These are phyloP conservation scores for Pollenia angustigena DNA, from an alignment of 2,888 invertebrate genomes.

Conservation along the genomic window DNA sequence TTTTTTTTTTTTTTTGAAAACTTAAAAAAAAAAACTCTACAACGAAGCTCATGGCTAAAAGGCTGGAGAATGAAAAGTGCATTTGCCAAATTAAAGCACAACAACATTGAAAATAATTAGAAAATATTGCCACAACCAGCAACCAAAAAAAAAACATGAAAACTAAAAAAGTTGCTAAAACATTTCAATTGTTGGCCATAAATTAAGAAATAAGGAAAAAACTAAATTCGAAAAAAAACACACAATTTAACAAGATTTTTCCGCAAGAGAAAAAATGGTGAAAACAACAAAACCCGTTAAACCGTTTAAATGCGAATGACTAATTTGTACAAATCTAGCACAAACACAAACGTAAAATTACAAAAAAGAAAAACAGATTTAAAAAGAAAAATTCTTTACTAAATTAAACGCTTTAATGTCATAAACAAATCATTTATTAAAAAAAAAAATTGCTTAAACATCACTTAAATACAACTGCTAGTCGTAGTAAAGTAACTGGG, in stretches of 20 bases:
- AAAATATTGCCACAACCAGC: constrained; percentile 54
- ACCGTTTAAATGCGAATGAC: constrained; percentile 58
- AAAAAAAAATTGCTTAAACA: constrained; percentile 59
- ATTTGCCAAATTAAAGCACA: constrained; percentile 41
- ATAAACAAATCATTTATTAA: constrained; percentile 65
- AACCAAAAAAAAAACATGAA: not conserved
- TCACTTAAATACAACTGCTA: constrained; percentile 17
- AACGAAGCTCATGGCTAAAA: constrained; percentile 61
- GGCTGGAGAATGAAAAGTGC: constrained; percentile 9
- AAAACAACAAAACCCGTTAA: constrained; percentile 59
- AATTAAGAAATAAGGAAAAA: constrained; percentile 35
- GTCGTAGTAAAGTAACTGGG: constrained; percentile 5
- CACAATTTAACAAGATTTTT: constrained; percentile 53
- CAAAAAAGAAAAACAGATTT: not conserved
- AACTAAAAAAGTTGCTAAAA: constrained; percentile 29
- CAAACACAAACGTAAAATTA: constrained; percentile 16
- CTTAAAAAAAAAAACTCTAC: constrained; percentile 52
- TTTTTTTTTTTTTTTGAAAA: not conserved
- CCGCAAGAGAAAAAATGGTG: constrained; percentile 23
- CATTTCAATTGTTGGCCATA: constrained; percentile 53
- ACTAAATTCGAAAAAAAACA: constrained; percentile 16
- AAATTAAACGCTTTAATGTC: constrained; percentile 62
- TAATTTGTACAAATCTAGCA: constrained; percentile 53
- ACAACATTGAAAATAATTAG: constrained; percentile 68
- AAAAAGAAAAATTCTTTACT: constrained; percentile 13